Percentiles rank a stretch among this genome's conserved stretches.
Evolutionary conservation across 2,888 invertebrate genomes (phyloP).

Genomic region (Stenchaetothrips biformis): DNA sequence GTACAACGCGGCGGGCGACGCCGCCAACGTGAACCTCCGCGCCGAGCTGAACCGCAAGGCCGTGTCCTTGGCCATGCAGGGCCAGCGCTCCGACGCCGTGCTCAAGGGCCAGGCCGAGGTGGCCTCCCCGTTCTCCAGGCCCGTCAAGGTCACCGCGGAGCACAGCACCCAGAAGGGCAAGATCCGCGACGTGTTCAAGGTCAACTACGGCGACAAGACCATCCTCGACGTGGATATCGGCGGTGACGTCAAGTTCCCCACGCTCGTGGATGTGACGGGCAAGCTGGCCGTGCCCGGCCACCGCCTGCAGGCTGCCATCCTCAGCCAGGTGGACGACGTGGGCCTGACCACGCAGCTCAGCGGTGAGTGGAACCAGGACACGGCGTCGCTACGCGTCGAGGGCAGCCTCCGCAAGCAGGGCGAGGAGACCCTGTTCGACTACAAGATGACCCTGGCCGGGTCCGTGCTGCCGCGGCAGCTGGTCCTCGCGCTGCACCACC

Average conservation of each 20-base stretch:
- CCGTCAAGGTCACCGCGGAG: constrained; percentile 26
- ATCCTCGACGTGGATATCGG: constrained; percentile 29
- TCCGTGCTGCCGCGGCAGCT: constrained; percentile 28
- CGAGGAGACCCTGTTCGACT: neutral
- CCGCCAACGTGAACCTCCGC: constrained; percentile 26
- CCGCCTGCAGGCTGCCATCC: constrained; percentile 24
- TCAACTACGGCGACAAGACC: constrained; percentile 28
- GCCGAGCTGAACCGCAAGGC: constrained; percentile 29
- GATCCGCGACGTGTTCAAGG: constrained; percentile 25
- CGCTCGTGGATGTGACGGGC: constrained; percentile 29
- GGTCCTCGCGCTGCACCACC: constrained; percentile 29
- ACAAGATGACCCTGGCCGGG: constrained; percentile 26
- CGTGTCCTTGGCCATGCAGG: constrained; percentile 23
- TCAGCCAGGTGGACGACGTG: constrained; percentile 23
- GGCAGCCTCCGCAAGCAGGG: constrained; percentile 13
- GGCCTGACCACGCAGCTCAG: constrained; percentile 27
- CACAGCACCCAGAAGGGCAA: constrained; percentile 29
- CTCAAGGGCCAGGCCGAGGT: constrained; percentile 28
- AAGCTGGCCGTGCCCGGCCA: constrained; percentile 29
- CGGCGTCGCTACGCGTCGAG: neutral
- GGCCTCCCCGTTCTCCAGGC: constrained; percentile 30
- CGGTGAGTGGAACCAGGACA: constrained; percentile 32
- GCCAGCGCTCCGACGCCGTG: constrained; percentile 26
- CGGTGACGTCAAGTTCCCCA: constrained; percentile 29
- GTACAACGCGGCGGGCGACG: neutral